Evolutionary conservation across 2,113 vertebrate genomes (phyloP), one percentile per base, ranked within the genome.

Genomic region (Pterocles orientalis): DNA sequence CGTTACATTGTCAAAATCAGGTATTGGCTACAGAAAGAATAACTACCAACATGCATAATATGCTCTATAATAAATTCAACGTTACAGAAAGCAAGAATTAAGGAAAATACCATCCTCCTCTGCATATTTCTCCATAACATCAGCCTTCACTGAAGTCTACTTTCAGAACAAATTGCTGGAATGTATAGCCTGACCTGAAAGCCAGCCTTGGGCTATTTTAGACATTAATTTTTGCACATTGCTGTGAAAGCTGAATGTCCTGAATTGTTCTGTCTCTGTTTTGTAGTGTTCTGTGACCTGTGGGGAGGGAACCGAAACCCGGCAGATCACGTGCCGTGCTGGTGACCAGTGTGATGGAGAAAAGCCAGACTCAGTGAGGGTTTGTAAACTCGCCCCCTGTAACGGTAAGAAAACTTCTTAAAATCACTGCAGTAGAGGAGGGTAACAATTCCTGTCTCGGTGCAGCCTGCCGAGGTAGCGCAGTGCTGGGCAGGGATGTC

Each of bases 211-310:
- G 24, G 12, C 18, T 81, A 4, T 16, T 82, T 21, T 3, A 62
- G n/a, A 29, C 3, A 2, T 10, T 1, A 28, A 12, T n/a, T 43
- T 34, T 36, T 14, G 33, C 48, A 10, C 1, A 1, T 7, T 14
- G 54, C 39, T 6, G 8, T 10, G 36, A n/a, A n/a, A 50, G 58
- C 33, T 6, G 8, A 13, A 11, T 4, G 45, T 50, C 25, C 73
- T 73, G 47, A 92, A 10, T 21, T n/a, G 41, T 19, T 34, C 18
- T 6, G 12, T 80, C 54, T 94, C 76, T 95, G 71, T 79, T 62
- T 41, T 50, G 1, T 60, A 99, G 99, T 99, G 99, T 73, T 99
- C 99, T 0, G 99, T 99, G 85, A 99, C 98, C 34, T 99, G 99
- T 3, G 99, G 99, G 3, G 99, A 99, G 88, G 99, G 99, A 24